Percentiles rank a stretch among this genome's conserved stretches.
Evolutionary conservation across 2,888 invertebrate species (phyloP).

Genomic region (Heliconius hortense): DNA sequence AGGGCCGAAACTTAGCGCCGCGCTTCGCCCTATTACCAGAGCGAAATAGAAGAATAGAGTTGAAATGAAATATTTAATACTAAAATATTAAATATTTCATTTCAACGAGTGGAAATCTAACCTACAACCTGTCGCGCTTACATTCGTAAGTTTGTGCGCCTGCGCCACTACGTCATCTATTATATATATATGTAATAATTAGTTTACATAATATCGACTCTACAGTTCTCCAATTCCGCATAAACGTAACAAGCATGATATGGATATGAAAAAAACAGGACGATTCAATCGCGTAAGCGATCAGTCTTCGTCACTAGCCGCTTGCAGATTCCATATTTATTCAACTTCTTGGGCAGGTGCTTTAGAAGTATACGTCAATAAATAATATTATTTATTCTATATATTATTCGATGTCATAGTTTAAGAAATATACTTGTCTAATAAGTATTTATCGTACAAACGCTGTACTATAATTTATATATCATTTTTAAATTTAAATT

Average conservation of each 20-base stretch:
- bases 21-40: no score
- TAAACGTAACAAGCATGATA: conserved; percentile 55
- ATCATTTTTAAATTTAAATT: neutral
- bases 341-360: conserved; percentile 37
- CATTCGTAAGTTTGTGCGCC: no score
- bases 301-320: conserved; percentile 62
- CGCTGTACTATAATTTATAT: neutral
- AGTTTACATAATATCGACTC: conserved; percentile 44
- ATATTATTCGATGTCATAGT: neutral
- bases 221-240: conserved; percentile 42
- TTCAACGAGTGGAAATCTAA: no score
- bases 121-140: no score
- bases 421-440: neutral
- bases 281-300: conserved; percentile 69
- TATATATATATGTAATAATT: neutral
- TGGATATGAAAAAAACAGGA: conserved; percentile 65
- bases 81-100: no score
- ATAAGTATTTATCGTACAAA: neutral
- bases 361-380: conserved; percentile 10
- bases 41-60: no score
- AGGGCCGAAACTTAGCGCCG: no score
- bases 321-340: conserved; percentile 39
- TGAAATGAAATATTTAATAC: no score
- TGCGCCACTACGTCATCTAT: no score
- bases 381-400: conserved; percentile 2